Evolutionary conservation across 2,113 vertebrate genomes (phyloP).

Genomic region (Pygoscelis antarcticus): DNA sequence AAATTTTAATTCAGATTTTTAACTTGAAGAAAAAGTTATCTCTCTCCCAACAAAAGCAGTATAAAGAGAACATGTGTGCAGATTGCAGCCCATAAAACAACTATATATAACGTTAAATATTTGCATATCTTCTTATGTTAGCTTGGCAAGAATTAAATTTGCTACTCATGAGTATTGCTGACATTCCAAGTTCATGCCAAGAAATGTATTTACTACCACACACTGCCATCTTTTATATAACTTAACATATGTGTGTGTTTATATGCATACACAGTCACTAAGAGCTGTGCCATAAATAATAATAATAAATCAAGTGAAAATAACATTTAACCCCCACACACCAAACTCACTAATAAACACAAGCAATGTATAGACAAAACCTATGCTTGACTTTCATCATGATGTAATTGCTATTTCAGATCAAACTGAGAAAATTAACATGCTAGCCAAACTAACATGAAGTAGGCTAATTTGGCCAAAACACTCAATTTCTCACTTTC

Average conservation of each 20-base stretch:
- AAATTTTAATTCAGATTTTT: neutral
- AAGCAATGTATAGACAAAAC: conserved; percentile 32
- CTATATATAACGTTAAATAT: conserved; percentile 15
- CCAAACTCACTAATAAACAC: conserved; percentile 49
- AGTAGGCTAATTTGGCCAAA: conserved; percentile 54
- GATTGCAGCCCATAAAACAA: neutral
- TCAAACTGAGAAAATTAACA: conserved; percentile 59
- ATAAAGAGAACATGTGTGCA: neutral
- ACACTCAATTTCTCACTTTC: conserved; percentile 48
- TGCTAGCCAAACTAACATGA: conserved; percentile 42
- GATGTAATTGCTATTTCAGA: conserved; percentile 54
- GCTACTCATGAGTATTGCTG: conserved; percentile 37
- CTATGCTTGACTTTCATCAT: conserved; percentile 44
- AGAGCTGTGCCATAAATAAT: conserved; percentile 51
- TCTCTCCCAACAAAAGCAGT: neutral
- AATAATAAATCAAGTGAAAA: conserved; percentile 55
- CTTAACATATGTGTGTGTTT: neutral
- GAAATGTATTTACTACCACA: conserved; percentile 52
- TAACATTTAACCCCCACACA: neutral
- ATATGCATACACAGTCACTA: conserved; percentile 11
- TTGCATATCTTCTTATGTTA: conserved; percentile 40
- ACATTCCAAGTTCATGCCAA: conserved; percentile 48
- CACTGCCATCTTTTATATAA: conserved; percentile 38
- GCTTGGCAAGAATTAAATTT: conserved; percentile 50
- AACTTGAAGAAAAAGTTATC: neutral